Evolutionary conservation across 2,113 vertebrate species (phyloP).

Genomic region (Rutilus rutilus): DNA sequence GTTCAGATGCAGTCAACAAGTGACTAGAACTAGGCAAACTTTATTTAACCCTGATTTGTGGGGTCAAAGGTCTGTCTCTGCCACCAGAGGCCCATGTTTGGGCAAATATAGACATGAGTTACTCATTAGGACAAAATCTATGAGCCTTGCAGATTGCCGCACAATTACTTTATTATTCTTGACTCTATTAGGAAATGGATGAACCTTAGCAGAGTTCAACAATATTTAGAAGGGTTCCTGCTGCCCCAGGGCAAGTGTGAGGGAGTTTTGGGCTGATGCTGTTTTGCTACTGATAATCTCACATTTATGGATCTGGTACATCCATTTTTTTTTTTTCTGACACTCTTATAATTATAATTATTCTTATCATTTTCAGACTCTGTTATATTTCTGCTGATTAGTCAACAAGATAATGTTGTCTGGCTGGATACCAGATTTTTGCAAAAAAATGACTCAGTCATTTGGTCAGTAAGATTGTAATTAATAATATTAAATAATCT

Average conservation of each 20-base stretch:
- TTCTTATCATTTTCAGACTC: no score
- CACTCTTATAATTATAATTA: no score
- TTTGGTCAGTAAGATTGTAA: neutral
- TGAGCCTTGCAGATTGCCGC: constrained; percentile 52
- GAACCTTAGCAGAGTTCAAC: neutral
- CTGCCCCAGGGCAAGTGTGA: neutral
- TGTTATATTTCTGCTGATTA: neutral
- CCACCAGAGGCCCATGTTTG: constrained; percentile 72
- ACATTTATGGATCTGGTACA: neutral
- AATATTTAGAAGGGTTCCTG: neutral
- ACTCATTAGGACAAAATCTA: constrained; percentile 73
- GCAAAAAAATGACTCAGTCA: no score
- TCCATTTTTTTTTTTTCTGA: neutral
- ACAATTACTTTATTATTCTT: constrained; percentile 24
- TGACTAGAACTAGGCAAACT: constrained; percentile 70
- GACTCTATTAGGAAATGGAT: neutral
- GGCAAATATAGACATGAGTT: constrained; percentile 80
- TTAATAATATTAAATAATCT: neutral
- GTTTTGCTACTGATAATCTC: neutral
- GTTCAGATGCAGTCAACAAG: constrained; percentile 69
- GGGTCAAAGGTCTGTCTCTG: constrained; percentile 77
- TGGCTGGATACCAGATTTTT: no score
- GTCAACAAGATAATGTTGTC: neutral
- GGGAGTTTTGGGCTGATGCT: neutral
- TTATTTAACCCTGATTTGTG: constrained; percentile 76